Evolutionary conservation across 2,797 vertebrate genomes (phyloP).

Genomic region (Loriculus beryllinus): DNA sequence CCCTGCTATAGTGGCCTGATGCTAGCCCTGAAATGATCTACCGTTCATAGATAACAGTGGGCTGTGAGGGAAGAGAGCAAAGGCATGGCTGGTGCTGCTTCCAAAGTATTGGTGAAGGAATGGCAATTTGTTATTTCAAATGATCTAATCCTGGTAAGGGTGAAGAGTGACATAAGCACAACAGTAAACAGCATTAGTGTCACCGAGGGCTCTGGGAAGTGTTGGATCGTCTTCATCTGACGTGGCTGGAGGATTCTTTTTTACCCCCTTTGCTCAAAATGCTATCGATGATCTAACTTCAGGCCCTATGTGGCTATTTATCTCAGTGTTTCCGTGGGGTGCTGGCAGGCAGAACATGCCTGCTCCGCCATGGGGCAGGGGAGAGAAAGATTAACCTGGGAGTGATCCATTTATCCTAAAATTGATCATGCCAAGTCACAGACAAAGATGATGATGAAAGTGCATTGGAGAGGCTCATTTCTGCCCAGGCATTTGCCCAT

Average conservation of each 20-base stretch:
- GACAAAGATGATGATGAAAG: neutral
- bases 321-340: neutral
- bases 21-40: neutral
- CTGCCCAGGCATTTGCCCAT: neutral
- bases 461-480: neutral
- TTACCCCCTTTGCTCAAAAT: neutral
- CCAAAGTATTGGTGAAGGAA: neutral
- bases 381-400: neutral
- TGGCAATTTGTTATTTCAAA: neutral
- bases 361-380: neutral
- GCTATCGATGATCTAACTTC: neutral
- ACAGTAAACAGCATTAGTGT: neutral
- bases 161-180: neutral
- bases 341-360: neutral
- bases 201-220: neutral
- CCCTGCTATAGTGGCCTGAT: neutral
- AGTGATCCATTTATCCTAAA: neutral
- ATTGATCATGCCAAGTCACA: neutral
- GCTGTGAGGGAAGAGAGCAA: fast-evolving
- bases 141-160: neutral
- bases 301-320: neutral
- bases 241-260: neutral
- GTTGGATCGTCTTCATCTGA: neutral
- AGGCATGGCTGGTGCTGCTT: neutral
- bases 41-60: neutral